phyloP scores from a whole-genome alignment of 2,113 vertebrate species.

The Podarcis cretensis region DNA sequence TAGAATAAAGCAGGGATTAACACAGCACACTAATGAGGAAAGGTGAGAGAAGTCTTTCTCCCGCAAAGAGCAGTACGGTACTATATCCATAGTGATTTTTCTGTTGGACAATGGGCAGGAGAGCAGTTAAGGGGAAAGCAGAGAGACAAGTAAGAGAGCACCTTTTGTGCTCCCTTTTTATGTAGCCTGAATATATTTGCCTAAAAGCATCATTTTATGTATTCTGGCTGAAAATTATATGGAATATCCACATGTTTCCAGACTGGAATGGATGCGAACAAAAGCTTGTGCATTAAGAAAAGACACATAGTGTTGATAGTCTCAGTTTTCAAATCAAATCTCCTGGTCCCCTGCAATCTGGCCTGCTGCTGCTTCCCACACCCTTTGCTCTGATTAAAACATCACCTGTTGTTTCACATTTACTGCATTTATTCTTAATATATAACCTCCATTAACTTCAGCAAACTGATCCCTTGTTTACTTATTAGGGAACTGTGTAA shows the following conservation, averaged over 20 bases:
- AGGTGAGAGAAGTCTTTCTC: background rate
- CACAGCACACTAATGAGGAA: background rate
- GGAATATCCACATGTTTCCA: background rate
- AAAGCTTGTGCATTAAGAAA: background rate
- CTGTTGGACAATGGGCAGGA: background rate
- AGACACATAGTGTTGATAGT: background rate
- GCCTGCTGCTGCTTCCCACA: background rate
- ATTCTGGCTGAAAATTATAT: background rate
- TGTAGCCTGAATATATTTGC: background rate
- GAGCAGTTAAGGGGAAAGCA: rapidly evolving
- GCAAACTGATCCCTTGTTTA: background rate
- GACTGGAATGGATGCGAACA: background rate
- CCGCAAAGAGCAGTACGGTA: background rate
- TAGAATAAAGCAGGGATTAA: background rate
- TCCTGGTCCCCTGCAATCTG: background rate
- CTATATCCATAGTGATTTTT: constrained; percentile 1
- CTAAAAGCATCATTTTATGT: constrained; percentile 4
- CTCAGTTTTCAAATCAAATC: background rate
- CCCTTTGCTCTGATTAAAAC: background rate
- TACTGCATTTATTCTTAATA: background rate
- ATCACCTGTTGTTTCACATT: background rate
- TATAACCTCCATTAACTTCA: background rate
- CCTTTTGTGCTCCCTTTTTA: background rate
- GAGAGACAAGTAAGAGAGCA: background rate
- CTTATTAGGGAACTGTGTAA: background rate